A percentile compares a stretch with the other conserved stretches of the same genome.
Evolutionary conservation across 2,888 invertebrate species (phyloP).

Genomic region (Trilocha varians): DNA sequence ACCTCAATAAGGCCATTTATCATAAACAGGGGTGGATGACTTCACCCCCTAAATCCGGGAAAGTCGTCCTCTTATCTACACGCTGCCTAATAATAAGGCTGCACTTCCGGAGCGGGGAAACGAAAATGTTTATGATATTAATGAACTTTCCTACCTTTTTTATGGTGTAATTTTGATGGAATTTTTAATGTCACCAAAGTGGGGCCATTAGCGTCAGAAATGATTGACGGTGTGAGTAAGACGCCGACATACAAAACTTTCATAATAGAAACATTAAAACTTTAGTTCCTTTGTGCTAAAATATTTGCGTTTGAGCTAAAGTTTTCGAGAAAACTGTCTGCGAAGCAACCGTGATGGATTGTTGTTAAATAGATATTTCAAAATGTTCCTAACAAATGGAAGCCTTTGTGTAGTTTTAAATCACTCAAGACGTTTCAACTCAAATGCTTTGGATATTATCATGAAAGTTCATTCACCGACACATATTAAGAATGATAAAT

Average conservation of each 20-base stretch:
- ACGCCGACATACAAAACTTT: conserved; percentile 7
- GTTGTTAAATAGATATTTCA: background rate
- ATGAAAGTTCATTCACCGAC: no score
- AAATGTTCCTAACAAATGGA: background rate
- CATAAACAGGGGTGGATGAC: conserved; percentile 27
- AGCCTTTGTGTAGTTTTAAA: background rate
- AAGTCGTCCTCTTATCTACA: conserved; percentile 31
- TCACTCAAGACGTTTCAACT: no score
- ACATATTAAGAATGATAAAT: no score
- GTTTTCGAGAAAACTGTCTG: background rate
- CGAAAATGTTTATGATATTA: conserved; percentile 42
- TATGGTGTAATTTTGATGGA: conserved; percentile 39
- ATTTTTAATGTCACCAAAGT: conserved; percentile 41
- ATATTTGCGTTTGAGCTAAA: background rate
- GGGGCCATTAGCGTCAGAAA: conserved; percentile 36
- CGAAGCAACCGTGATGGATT: background rate
- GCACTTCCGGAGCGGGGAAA: conserved; percentile 28
- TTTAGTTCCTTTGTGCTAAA: conserved; percentile 3
- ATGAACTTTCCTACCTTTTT: conserved; percentile 44
- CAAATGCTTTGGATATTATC: no score
- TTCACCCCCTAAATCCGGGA: conserved; percentile 21
- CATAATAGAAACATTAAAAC: background rate
- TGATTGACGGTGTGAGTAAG: conserved; percentile 24
- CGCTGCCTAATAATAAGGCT: conserved; percentile 30
- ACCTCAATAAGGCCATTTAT: conserved; percentile 27